Conservation (phyloP, 2,888 invertebrate genomes). For the Phengaris arion region DNA sequence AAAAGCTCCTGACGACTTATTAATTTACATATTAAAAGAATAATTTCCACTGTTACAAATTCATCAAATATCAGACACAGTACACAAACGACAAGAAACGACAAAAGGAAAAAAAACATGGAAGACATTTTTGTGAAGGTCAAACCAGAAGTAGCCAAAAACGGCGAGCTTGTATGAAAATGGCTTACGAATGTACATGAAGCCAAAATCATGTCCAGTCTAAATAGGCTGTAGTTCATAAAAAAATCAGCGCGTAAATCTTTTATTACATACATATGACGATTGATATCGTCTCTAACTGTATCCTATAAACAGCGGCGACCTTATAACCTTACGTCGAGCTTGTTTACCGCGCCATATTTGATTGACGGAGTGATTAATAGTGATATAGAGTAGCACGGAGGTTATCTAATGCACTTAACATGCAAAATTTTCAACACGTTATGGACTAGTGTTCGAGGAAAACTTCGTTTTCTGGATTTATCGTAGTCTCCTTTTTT, state of each 20-base stretch:
- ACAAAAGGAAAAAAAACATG: not conserved
- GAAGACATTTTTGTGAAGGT: not conserved
- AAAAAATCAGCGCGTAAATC: not conserved
- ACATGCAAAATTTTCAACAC: slow-evolving; percentile 26
- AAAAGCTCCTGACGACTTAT: slow-evolving; percentile 7
- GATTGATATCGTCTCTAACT: slow-evolving; percentile 38
- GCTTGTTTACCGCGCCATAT: slow-evolving; percentile 62
- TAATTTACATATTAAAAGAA: slow-evolving; percentile 25
- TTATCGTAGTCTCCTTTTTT: too few relatives aligned
- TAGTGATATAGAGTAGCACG: slow-evolving; percentile 44
- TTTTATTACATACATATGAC: slow-evolving; percentile 39
- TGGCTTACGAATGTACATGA: too few relatives aligned
- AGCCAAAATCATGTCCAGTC: too few relatives aligned
- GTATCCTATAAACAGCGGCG: slow-evolving; percentile 39
- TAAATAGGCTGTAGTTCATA: not conserved
- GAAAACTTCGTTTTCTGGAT: not conserved
- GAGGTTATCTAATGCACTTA: slow-evolving; percentile 53
- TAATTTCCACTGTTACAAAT: slow-evolving; percentile 32
- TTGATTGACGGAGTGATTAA: slow-evolving; percentile 64
- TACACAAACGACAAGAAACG: slow-evolving; percentile 35
- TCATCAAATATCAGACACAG: slow-evolving; percentile 42
- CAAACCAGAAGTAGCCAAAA: not conserved
- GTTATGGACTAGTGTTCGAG: not conserved
- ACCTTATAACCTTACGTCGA: slow-evolving; percentile 54
- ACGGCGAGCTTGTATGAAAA: not conserved